Percentiles rank a stretch among this genome's conserved stretches.
These are phyloP conservation scores for Drosophila insularis DNA, from an alignment of 1,140 invertebrate species.

Conservation along the genomic window DNA sequence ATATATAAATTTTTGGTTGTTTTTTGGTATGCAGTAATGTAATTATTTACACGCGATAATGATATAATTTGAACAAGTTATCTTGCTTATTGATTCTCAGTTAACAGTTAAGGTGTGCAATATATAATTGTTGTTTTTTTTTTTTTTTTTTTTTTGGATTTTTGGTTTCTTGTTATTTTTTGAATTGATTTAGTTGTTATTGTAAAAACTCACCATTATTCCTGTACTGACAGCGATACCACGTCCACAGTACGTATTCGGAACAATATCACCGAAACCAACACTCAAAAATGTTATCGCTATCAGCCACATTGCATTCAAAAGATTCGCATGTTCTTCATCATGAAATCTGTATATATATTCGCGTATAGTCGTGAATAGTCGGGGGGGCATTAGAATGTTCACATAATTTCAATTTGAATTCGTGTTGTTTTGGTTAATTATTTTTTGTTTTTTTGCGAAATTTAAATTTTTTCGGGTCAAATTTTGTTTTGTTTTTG, in stretches of 20 bases:
- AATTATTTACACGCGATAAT: constrained; percentile 66
- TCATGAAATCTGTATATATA: constrained; percentile 92
- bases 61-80: constrained; percentile 24
- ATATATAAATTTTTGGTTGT: neutral
- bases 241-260: constrained; percentile 99
- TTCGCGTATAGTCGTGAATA: constrained; percentile 24
- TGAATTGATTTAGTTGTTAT: constrained; percentile 33
- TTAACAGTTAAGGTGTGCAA: constrained; percentile 5
- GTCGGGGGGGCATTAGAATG: constrained; percentile 26
- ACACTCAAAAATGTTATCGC: constrained; percentile 99
- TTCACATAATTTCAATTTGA: constrained; percentile 25
- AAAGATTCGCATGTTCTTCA: constrained; percentile 97
- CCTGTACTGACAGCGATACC: constrained; percentile 99
- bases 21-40: constrained; percentile 60
- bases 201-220: constrained; percentile 94
- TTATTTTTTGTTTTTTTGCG: constrained; percentile 22
- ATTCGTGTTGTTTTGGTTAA: neutral
- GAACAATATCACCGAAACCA: constrained; percentile 99
- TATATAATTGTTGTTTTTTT: constrained; percentile 2
- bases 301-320: constrained; percentile 99
- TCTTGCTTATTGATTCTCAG: constrained; percentile 19
- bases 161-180: constrained; percentile 49
- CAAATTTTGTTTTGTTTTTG: constrained; percentile 48
- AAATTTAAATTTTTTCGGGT: constrained; percentile 25
- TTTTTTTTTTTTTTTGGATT: constrained; percentile 18